phyloP scores from a whole-genome alignment of 2,113 vertebrate species.

The Mus pahari region DNA sequence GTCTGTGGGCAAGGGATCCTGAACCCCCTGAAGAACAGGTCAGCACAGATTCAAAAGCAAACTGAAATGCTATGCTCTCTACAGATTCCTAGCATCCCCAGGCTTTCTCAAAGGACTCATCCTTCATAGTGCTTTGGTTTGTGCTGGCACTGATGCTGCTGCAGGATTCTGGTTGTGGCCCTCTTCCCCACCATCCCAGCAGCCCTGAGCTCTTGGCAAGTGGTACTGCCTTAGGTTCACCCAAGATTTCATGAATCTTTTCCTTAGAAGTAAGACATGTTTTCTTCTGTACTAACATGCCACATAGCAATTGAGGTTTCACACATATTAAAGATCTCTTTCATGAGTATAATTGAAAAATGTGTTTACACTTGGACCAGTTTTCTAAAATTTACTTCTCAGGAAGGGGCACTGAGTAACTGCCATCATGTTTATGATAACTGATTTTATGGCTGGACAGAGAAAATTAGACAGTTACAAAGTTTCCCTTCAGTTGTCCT shows the following conservation, averaged over 20 bases:
- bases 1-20: neutral
- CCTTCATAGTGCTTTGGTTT: neutral
- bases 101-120: neutral
- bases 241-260: neutral
- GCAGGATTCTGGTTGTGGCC: neutral
- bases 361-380: neutral
- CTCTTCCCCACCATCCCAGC: neutral
- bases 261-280: neutral
- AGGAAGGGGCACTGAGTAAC: neutral
- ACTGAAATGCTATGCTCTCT: neutral
- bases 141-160: neutral
- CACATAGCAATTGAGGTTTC: neutral
- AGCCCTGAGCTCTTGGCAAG: neutral
- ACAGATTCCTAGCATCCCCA: neutral
- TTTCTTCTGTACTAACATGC: neutral
- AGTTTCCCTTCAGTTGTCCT: neutral
- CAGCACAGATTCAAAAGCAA: neutral
- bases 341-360: neutral
- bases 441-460: neutral
- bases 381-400: slow-evolving; percentile 23
- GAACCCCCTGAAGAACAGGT: neutral
- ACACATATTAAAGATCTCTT: neutral
- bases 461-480: neutral
- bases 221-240: neutral
- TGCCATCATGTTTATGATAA: neutral